Evolutionary conservation across 2,888 invertebrate species (phyloP).

Genomic region (Scaptomyza flava): DNA sequence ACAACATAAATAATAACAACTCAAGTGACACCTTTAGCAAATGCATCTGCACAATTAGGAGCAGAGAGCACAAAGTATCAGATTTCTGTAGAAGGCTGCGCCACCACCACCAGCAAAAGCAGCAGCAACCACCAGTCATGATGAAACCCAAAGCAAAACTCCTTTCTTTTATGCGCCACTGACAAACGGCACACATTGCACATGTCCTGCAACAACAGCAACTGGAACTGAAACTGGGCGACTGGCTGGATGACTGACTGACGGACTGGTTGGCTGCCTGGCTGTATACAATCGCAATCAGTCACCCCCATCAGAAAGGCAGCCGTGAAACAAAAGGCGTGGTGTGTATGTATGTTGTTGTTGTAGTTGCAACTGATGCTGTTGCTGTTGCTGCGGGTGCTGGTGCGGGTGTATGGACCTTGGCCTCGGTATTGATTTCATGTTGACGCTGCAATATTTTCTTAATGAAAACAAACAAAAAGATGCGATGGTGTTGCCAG

Average conservation of each 20-base stretch:
- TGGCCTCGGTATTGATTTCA: slow-evolving; percentile 78
- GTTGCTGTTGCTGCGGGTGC: slow-evolving; percentile 53
- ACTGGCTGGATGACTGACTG: slow-evolving; percentile 16
- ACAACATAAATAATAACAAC: slow-evolving; percentile 45
- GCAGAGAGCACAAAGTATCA: slow-evolving; percentile 67
- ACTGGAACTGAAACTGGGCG: slow-evolving; percentile 34
- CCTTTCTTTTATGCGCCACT: slow-evolving; percentile 80
- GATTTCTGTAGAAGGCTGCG: slow-evolving; percentile 70
- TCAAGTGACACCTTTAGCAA: slow-evolving; percentile 76
- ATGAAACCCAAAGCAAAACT: slow-evolving; percentile 62
- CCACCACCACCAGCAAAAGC: slow-evolving; percentile 35
- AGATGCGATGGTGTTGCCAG: slow-evolving; percentile 53
- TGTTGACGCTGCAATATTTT: slow-evolving; percentile 80
- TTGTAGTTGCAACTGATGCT: slow-evolving; percentile 45
- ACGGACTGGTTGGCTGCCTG: slow-evolving; percentile 42
- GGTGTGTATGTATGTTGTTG: slow-evolving; percentile 37
- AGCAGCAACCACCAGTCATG: slow-evolving; percentile 40
- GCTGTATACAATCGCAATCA: slow-evolving; percentile 72
- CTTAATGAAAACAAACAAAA: slow-evolving; percentile 80
- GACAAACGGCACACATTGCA: slow-evolving; percentile 80
- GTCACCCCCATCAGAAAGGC: slow-evolving; percentile 80
- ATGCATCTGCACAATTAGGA: slow-evolving; percentile 79
- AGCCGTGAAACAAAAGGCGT: slow-evolving; percentile 73
- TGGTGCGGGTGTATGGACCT: slow-evolving; percentile 60
- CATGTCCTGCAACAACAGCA: slow-evolving; percentile 64